Evolutionary conservation across 2,888 invertebrate species (phyloP), one percentile per base, ranked within the genome.

Genomic region (Melanophora roralis): DNA sequence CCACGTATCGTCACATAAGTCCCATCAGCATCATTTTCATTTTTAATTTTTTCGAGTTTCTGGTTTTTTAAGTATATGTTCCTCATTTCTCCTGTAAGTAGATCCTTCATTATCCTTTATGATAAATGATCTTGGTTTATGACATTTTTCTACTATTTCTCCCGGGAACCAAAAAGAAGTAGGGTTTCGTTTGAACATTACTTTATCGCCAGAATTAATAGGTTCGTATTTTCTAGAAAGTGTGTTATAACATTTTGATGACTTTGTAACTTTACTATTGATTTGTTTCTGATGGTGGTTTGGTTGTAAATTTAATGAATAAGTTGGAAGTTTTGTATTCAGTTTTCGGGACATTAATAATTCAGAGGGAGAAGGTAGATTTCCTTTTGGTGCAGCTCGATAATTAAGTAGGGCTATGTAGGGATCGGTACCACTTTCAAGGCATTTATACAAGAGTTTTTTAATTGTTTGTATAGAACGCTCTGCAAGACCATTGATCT

Each of bases 151-250:
- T 32, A 68, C 34, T 55, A 68, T 21, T 57, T 68, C 68, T 57
- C 68, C 57, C 49, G 69, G 72, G 40, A 62, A 72, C 72, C 62
- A 72, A 72, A 62, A 62, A 21, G 49, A 62, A 51, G 32, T 59
- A 0, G 69, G 59, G 27, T 32, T 62, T 62, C 62, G n/a, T 72
- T 72, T 72, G 12, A 72, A 62, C 43, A 62, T 62, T 32, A 72
- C 32, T 2, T 38, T 57, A 32, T 62, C 72, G 3, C 72, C 72
- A 32, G 53, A 1, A 27, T 51, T 72, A 62, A 72, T 2, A 40
- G 23, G 6, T 27, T 49, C 14, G 11, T 47, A 47, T 36, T 67
- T 43, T 12, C 23, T 14, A 11, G 19, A 21, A 53, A 12, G 8
- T 1, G n/a, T 9, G 40, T 67, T 67, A 38, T 59, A 69, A 47